phyloP scores from a whole-genome alignment of 1,140 invertebrate species.

The Helicoverpa zea region DNA sequence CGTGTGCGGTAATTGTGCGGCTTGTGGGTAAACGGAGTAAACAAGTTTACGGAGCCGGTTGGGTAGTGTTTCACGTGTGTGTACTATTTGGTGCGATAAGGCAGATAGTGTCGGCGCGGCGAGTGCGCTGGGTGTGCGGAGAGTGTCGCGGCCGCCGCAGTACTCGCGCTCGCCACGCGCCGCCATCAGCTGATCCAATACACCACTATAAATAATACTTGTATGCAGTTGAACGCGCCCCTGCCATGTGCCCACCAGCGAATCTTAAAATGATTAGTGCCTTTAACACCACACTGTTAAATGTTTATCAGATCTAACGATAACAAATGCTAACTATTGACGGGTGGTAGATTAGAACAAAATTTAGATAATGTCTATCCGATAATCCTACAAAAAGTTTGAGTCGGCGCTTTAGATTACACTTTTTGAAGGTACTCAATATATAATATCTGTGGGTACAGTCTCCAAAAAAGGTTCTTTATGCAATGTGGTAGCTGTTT shows the following conservation, averaged over 20 bases:
- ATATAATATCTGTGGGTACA: neutral
- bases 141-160: slow-evolving; percentile 28
- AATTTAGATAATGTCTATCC: slow-evolving; percentile 17
- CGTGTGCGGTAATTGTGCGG: slow-evolving; percentile 57
- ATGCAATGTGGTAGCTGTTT: neutral
- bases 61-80: slow-evolving; percentile 64
- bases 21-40: slow-evolving; percentile 60
- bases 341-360: slow-evolving; percentile 12
- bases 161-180: slow-evolving; percentile 51
- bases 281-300: neutral
- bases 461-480: neutral
- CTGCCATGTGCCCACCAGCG: neutral
- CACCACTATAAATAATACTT: slow-evolving; percentile 85
- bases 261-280: neutral
- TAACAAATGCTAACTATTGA: neutral
- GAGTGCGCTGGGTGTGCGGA: slow-evolving; percentile 49
- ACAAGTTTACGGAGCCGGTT: slow-evolving; percentile 66
- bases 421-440: neutral
- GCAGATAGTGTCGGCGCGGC: slow-evolving; percentile 49
- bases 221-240: slow-evolving; percentile 67
- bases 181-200: slow-evolving; percentile 80
- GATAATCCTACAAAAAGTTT: slow-evolving; percentile 17
- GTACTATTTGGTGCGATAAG: slow-evolving; percentile 61
- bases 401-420: slow-evolving; percentile 13
- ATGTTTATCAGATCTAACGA: slow-evolving; percentile 4